Conservation (phyloP, 2,888 invertebrate species). For the Drosophila parthenogenetica region DNA sequence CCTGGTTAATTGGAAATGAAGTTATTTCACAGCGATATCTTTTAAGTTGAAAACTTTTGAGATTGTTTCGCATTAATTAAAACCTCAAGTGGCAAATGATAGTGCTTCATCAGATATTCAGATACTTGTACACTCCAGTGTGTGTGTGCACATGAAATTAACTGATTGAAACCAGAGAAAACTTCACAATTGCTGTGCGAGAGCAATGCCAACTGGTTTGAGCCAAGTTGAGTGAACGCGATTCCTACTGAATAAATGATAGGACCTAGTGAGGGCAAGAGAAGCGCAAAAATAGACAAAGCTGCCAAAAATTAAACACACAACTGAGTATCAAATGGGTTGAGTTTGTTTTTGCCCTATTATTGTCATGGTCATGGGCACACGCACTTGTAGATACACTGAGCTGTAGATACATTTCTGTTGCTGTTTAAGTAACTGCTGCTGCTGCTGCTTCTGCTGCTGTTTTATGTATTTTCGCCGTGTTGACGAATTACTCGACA, state of each 20-base stretch:
- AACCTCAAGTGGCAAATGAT: constrained; percentile 43
- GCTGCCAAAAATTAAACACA: constrained; percentile 30
- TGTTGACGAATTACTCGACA: constrained; percentile 54
- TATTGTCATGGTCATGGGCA: constrained; percentile 54
- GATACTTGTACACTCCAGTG: constrained; percentile 1
- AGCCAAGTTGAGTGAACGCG: constrained; percentile 40
- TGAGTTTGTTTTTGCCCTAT: background rate
- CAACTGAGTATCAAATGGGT: background rate
- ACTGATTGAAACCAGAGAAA: constrained; percentile 54
- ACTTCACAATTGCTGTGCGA: constrained; percentile 47
- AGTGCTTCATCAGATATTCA: constrained; percentile 25
- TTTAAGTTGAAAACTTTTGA: background rate
- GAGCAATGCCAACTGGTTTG: constrained; percentile 59
- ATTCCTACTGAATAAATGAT: background rate
- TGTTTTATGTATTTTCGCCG: constrained; percentile 36
- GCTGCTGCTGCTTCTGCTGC: background rate
- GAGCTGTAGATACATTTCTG: constrained; percentile 18
- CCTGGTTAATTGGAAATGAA: constrained; percentile 3
- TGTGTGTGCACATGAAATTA: constrained; percentile 18
- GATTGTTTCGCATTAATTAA: constrained; percentile 43
- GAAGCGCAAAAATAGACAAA: constrained; percentile 18
- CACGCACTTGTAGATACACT: constrained; percentile 45
- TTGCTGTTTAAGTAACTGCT: no score
- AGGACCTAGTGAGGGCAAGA: constrained; percentile 1
- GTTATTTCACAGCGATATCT: background rate